These are phyloP conservation scores for cattle (Bos taurus) DNA, from an alignment of 2,113 vertebrate species.

Conservation along the genomic window DNA sequence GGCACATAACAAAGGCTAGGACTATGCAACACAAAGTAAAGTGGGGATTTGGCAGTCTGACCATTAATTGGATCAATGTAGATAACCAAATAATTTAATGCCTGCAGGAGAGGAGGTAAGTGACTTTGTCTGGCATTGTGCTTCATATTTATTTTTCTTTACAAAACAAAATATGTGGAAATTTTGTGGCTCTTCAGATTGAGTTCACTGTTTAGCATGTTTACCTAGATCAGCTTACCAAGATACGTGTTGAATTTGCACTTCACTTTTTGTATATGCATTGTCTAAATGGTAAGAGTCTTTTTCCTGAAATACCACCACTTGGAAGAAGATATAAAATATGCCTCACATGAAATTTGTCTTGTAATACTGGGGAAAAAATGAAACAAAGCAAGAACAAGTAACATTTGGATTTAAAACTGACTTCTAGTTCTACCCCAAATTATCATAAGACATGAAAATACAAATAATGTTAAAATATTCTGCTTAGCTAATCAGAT, in stretches of 20 bases:
- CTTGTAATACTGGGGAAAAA: background rate
- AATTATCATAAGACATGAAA: background rate
- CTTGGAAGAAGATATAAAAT: background rate
- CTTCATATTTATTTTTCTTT: conserved; percentile 14
- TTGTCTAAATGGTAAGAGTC: background rate
- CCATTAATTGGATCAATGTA: conserved; percentile 26
- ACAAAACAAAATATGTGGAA: background rate
- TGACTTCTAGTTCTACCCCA: background rate
- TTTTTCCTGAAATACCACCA: background rate
- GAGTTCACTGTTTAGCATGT: background rate
- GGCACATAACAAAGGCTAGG: background rate
- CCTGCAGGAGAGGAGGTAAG: background rate
- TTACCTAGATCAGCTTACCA: background rate
- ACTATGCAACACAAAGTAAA: background rate
- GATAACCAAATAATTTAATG: conserved; percentile 39
- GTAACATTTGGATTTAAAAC: background rate
- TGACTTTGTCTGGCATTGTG: background rate
- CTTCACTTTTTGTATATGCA: background rate
- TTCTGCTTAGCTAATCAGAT: background rate
- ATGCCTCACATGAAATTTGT: background rate
- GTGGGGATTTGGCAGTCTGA: conserved; percentile 8
- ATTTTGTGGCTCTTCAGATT: background rate
- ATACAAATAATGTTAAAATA: background rate
- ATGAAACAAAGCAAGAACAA: background rate
- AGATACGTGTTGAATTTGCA: background rate